Evolutionary conservation across 2,113 vertebrate genomes (phyloP), one percentile per base, ranked within the genome.

Genomic region (Vombatus ursinus): DNA sequence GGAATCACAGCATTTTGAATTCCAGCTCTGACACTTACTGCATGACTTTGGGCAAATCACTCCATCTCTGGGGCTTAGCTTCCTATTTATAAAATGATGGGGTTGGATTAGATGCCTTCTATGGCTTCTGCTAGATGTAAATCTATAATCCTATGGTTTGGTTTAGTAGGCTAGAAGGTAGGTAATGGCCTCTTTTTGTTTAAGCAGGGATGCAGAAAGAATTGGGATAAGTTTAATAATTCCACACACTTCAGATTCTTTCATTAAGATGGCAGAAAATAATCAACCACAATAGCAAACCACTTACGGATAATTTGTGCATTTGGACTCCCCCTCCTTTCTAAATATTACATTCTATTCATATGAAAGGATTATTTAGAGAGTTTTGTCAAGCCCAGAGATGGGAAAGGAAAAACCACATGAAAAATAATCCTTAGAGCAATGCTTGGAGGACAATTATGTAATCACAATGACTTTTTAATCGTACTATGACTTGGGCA

Each of bases 401-500:
- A 96, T 92, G 91, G 53, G 90, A 95, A 94, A 50, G 37, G 96
- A 16, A 14, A 96, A 95, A 89, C 2, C 77, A 52, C 77, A 93
- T 19, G n/a, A 89, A 68, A 89, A 28, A n/a, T 68, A 52, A 91
- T 89, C 68, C 92, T 92, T 23, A 84, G 61, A 89, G 37, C 61
- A 93, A 93, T 47, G 50, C n/a, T 2, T 50, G 19, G 3, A 4
- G 77, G 11, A 53, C 0, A 0, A 90, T 0, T 11, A 52, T 93
- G 52, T 61, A 52, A n/a, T 44, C 16, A 22, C 16, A 84, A 44
- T 44, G 19, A 84, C 2, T 84, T 84, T 53, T 57, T 84, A 23
- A 44, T 84, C 19, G 19, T 2, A 7, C n/a, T 44, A 84, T 44
- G n/a, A 44, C 19, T 77, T n/a, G 3, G 14, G 14, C 3, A n/a